These are phyloP conservation scores for Timandra comae DNA, from an alignment of 2,888 invertebrate species.

Conservation along the genomic window DNA sequence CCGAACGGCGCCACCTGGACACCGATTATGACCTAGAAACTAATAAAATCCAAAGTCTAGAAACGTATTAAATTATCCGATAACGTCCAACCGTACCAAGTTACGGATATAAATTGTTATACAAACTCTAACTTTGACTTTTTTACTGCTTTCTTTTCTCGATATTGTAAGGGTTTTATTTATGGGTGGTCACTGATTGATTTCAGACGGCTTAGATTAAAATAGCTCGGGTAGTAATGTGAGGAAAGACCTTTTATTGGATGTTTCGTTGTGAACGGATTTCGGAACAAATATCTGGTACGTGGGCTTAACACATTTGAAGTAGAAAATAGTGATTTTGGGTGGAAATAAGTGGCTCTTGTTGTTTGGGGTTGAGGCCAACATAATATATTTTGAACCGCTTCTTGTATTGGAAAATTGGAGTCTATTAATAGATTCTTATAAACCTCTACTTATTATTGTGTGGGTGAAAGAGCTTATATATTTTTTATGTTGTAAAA, in stretches of 20 bases:
- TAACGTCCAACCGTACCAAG: slow-evolving; percentile 34
- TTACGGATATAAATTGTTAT: slow-evolving; percentile 33
- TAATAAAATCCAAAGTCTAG: slow-evolving; percentile 31
- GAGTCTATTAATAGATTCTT: too few relatives aligned
- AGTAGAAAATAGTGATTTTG: not conserved
- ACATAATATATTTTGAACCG: too few relatives aligned
- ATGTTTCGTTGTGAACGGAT: slow-evolving; percentile 8
- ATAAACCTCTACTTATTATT: too few relatives aligned
- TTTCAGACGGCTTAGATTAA: slow-evolving; percentile 18
- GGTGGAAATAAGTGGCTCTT: not conserved
- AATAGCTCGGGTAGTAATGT: slow-evolving; percentile 12
- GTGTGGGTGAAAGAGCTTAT: too few relatives aligned
- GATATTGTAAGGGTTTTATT: slow-evolving; percentile 24
- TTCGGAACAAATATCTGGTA: slow-evolving; percentile 5
- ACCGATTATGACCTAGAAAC: slow-evolving; percentile 7
- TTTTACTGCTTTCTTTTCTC: slow-evolving; percentile 21
- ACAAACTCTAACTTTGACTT: slow-evolving; percentile 25
- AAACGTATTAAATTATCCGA: slow-evolving; percentile 42
- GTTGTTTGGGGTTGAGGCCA: too few relatives aligned
- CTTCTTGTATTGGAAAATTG: too few relatives aligned
- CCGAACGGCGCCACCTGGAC: too few relatives aligned
- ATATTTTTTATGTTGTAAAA: too few relatives aligned
- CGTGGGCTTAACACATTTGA: slow-evolving; percentile 17
- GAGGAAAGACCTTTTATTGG: slow-evolving; percentile 7
- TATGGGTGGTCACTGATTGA: slow-evolving; percentile 20